Evolutionary conservation across 2,888 invertebrate genomes (phyloP), one percentile per base, ranked within the genome.

Genomic region (Heliothis peltigera): DNA sequence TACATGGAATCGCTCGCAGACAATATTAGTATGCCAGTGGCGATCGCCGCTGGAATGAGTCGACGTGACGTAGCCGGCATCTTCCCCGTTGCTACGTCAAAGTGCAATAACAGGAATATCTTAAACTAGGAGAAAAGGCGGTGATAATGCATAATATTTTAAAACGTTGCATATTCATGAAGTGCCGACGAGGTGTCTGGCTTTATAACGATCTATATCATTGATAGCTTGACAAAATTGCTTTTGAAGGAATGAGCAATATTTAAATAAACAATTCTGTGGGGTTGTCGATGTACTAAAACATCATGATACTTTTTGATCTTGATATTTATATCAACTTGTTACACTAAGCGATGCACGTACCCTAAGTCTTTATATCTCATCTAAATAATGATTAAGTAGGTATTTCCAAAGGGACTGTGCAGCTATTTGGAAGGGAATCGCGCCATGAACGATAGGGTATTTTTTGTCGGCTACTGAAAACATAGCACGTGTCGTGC

Each of bases 21-120:
- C 87, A 89, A 86, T 91, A 94, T 94, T 94, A 94, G 93, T 93
- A 94, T 94, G 93, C 94, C 86, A 84, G 74, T 83, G 84, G 86
- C 89, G 91, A 89, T 86, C 89, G 86, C 91, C 89, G 84, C 88
- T 89, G 94, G 93, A 93, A 94, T 94, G 93, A 93, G 89, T 85
- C 88, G 91, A 92, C 91, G 92, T 92, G 92, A 92, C 87, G 89
- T 85, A 59, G 83, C 77, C 82, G 84, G 83, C 85, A 84, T 85
- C 86, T 83, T 84, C 84, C 79, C 79, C 81, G 85, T 80, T 84
- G 85, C 88, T 85, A 88, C 89, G 87, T 90, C 91, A 89, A 91
- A 91, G 88, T 90, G 91, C 89, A 92, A 89, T 90, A 91, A 84
- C 86, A 88, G 79, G 84, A 86, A 89, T 89, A 87, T 87, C 84